Base-by-base conservation (phyloP, 1,140 invertebrate species). In the Scaptomyza graminum region DNA sequence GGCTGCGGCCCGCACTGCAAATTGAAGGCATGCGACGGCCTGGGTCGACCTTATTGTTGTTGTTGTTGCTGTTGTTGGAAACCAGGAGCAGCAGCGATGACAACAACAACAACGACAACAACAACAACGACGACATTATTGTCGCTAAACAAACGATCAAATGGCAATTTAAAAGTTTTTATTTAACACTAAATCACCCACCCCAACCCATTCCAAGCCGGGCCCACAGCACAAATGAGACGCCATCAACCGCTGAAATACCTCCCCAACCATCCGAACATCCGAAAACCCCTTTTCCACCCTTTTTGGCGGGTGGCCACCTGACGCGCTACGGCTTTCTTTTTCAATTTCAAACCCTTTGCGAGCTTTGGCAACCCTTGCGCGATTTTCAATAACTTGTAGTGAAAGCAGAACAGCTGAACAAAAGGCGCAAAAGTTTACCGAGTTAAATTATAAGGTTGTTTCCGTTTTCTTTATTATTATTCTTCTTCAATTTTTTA, bases 161-260 rank as follows among this genome's bases (percentile, higher is more conserved):
- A 90, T 90, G 88, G 83, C 88, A 90, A 90, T 90, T 90, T 90
- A 88, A 90, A 90, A 90, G 88, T 90, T 90, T 90, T 90, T 90
- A 90, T 90, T 90, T 81, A 90, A 90, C 88, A 90, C 88, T 90
- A 90, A 90, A 90, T 90, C 88, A 90, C 88, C 88, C 76, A 88
- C 82, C 80, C 79, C 31, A 9, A 34, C 31, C 31, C 0, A 8
- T 3, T 7, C 31, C 31, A 9, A 34, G 1, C 31, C 18, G 18
- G 18, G 18, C 31, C 31, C 8, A 3, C 28, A 34, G 7, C 79
- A 76, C 49, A 75, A 80, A 59, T 72, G 60, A 74, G 65, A 66
- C 63, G 63, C 49, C 55, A 66, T 41, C 46, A 57, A 31, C 43
- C 22, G 16, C 25, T 13, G 47, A 49, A 49, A 25, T 28, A 8